Percentiles rank a stretch among this genome's conserved stretches.
Conservation (phyloP, 1,140 invertebrate species). For the Drosophila lacertosa region DNA sequence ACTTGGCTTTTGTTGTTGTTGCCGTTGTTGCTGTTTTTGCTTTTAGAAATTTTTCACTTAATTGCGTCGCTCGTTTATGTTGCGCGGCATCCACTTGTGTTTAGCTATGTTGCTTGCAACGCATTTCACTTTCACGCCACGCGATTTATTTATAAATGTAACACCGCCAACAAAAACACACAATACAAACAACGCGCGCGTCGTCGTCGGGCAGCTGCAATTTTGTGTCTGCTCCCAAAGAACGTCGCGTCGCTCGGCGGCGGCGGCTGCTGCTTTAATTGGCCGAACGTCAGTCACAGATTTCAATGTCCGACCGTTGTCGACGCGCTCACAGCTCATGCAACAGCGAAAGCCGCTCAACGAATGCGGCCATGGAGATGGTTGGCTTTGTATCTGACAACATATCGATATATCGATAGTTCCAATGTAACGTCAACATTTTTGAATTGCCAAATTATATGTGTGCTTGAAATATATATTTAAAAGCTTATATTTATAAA, state of each 20-base stretch:
- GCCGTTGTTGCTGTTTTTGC: background rate
- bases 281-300: conserved; percentile 20
- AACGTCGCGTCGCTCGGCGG: too few species aligned
- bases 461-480: too few species aligned
- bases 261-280: conserved; percentile 19
- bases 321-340: conserved; percentile 58
- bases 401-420: conserved; percentile 24
- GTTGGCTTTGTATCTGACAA: background rate
- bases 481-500: too few species aligned
- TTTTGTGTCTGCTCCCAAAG: conserved; percentile 53
- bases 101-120: conserved; percentile 52
- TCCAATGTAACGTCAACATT: background rate
- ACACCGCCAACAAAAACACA: conserved; percentile 21
- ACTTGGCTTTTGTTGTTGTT: conserved; percentile 18
- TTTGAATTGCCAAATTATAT: conserved; percentile 3
- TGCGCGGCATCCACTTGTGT: conserved; percentile 33
- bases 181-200: conserved; percentile 36
- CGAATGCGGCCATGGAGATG: conserved; percentile 51
- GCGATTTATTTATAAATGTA: conserved; percentile 53
- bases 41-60: conserved; percentile 63
- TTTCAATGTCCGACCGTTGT: conserved; percentile 15
- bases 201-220: conserved; percentile 62
- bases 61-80: conserved; percentile 63
- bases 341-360: conserved; percentile 78
- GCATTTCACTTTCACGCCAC: conserved; percentile 77